phyloP scores from a whole-genome alignment of 1,140 invertebrate genomes.

The Eumaeus atala region DNA sequence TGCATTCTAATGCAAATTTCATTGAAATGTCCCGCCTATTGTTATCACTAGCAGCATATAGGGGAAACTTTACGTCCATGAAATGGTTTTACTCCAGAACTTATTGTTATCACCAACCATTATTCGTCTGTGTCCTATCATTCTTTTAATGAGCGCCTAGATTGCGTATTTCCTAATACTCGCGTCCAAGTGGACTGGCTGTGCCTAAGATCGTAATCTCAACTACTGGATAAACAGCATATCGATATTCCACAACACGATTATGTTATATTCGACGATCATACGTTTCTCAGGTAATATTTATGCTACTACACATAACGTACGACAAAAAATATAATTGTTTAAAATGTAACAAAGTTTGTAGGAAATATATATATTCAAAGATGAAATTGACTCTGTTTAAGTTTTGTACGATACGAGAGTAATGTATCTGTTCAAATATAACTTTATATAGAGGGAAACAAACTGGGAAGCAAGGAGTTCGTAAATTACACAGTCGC shows the following conservation, averaged over 20 bases:
- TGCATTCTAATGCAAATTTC: slow-evolving; percentile 60
- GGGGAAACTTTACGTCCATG: slow-evolving; percentile 38
- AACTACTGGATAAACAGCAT: no score
- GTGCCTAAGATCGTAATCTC: no score
- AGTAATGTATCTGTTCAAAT: slow-evolving; percentile 13
- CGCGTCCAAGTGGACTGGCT: no score
- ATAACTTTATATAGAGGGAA: slow-evolving; percentile 15
- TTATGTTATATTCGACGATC: no score
- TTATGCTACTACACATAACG: no score
- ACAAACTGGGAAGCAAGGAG: slow-evolving; percentile 11
- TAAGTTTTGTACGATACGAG: slow-evolving; percentile 26
- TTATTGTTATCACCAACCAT: not conserved
- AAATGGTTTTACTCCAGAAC: slow-evolving; percentile 19
- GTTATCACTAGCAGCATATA: slow-evolving; percentile 45
- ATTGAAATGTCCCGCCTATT: slow-evolving; percentile 53
- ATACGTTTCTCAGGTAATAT: no score
- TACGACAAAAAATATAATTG: no score
- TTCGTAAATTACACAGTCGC: slow-evolving; percentile 34
- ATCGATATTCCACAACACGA: no score
- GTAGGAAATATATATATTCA: slow-evolving; percentile 1
- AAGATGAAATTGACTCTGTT: slow-evolving; percentile 20
- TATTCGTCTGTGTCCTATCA: no score
- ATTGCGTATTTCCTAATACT: no score
- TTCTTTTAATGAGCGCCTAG: no score
- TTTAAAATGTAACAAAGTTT: slow-evolving; percentile 4